A percentile compares a stretch with the other conserved stretches of the same genome.
phyloP scores from a whole-genome alignment of 2,797 vertebrate genomes.

The Gadopsis marmoratus region DNA sequence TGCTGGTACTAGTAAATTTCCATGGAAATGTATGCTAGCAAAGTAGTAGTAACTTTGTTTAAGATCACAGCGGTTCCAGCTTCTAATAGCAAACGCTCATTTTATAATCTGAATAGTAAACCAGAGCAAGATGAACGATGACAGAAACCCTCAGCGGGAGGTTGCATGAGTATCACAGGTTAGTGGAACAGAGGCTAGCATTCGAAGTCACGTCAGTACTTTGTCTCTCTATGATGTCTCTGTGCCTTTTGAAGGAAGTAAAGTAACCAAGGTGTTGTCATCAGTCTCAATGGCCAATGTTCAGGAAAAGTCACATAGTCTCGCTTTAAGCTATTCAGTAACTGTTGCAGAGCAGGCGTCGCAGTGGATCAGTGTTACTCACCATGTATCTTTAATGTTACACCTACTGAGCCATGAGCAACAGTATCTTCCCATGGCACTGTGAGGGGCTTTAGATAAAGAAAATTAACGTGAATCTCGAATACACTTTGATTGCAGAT shows the following conservation, averaged over 20 bases:
- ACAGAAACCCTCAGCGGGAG: not conserved
- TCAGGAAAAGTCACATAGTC: not conserved
- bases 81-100: not conserved
- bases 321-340: not conserved
- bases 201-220: not conserved
- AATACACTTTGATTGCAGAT: slow-evolving; percentile 8
- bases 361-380: not conserved
- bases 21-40: too few species aligned
- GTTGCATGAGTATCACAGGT: not conserved
- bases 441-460: not conserved
- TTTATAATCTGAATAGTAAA: not conserved
- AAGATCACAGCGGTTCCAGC: too few species aligned
- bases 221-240: not conserved
- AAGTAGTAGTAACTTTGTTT: not conserved
- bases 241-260: not conserved
- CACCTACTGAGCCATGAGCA: not conserved
- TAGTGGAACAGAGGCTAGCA: not conserved
- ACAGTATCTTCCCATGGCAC: not conserved
- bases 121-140: not conserved
- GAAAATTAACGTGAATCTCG: slow-evolving; percentile 2
- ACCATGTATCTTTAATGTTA: not conserved
- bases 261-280: not conserved
- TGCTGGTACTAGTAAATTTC: not conserved
- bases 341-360: not conserved
- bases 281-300: not conserved